These are phyloP conservation scores for Drosophila pandora DNA, from an alignment of 1,140 invertebrate genomes.

Conservation along the genomic window DNA sequence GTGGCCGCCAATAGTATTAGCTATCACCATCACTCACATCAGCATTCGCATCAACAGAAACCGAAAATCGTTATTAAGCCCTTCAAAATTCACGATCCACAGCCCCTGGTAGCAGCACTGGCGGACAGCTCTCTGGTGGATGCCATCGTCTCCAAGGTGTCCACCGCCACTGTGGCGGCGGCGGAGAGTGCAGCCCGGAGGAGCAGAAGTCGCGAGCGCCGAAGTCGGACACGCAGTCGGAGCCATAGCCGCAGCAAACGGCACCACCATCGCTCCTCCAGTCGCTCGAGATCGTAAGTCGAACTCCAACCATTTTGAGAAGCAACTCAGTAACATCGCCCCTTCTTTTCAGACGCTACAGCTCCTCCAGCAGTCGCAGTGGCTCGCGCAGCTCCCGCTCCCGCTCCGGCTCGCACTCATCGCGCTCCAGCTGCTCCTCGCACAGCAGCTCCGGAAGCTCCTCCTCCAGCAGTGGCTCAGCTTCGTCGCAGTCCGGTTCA, in stretches of 20 bases:
- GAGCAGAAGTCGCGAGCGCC: conserved; percentile 71
- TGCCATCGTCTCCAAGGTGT: conserved; percentile 82
- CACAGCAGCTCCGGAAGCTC: conserved; percentile 79
- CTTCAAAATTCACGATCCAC: conserved; percentile 84
- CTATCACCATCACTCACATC: conserved; percentile 68
- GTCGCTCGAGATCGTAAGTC: conserved; percentile 84
- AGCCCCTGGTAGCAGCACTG: conserved; percentile 79
- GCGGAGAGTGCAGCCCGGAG: conserved; percentile 77
- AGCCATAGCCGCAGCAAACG: conserved; percentile 62
- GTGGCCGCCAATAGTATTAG: conserved; percentile 78
- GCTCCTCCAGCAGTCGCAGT: conserved; percentile 83
- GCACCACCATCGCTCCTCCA: conserved; percentile 75
- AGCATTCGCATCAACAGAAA: conserved; percentile 66
- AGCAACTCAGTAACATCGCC: not conserved
- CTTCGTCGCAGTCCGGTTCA: conserved; percentile 85
- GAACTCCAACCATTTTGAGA: not conserved
- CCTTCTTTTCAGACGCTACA: conserved; percentile 69
- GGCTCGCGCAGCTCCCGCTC: conserved; percentile 83
- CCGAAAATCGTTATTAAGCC: conserved; percentile 83
- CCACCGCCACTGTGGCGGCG: conserved; percentile 78
- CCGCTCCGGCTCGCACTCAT: conserved; percentile 84
- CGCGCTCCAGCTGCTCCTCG: conserved; percentile 85
- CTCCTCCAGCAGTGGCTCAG: conserved; percentile 72
- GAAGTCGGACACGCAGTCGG: conserved; percentile 66
- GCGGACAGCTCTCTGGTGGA: conserved; percentile 80